Evolutionary conservation across 2,113 vertebrate species (phyloP).

Genomic region (Siniperca chuatsi): DNA sequence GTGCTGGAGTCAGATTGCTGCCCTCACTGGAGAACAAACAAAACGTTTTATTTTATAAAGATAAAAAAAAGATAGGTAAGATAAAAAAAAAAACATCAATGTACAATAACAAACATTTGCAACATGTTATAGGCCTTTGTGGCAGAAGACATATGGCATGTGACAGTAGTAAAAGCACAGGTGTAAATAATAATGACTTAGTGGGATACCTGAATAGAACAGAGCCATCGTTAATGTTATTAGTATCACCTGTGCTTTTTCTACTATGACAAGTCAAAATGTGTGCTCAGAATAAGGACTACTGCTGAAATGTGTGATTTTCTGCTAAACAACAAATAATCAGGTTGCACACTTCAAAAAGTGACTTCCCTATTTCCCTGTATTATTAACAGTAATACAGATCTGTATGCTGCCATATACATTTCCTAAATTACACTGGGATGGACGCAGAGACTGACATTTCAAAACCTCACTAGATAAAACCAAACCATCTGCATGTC

Average conservation of each 20-base stretch:
- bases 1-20: slow-evolving; percentile 96
- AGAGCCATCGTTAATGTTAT: not conserved
- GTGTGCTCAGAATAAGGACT: not conserved
- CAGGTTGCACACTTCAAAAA: not conserved
- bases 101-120: not conserved
- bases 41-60: too few relatives aligned
- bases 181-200: not conserved
- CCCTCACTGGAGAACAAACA: slow-evolving; percentile 86
- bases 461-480: not conserved
- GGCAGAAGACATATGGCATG: not conserved
- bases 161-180: too few relatives aligned
- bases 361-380: not conserved
- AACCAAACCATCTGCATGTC: not conserved
- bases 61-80: too few relatives aligned
- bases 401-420: not conserved
- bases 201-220: not conserved
- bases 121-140: not conserved
- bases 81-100: too few relatives aligned
- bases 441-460: not conserved
- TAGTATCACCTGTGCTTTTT: not conserved
- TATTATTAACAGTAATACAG: not conserved
- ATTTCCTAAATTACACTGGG: too few relatives aligned
- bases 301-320: not conserved
- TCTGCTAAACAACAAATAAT: not conserved
- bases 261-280: not conserved